These are phyloP conservation scores for Maniola hyperantus DNA, from an alignment of 2,888 invertebrate species.

Conservation along the genomic window DNA sequence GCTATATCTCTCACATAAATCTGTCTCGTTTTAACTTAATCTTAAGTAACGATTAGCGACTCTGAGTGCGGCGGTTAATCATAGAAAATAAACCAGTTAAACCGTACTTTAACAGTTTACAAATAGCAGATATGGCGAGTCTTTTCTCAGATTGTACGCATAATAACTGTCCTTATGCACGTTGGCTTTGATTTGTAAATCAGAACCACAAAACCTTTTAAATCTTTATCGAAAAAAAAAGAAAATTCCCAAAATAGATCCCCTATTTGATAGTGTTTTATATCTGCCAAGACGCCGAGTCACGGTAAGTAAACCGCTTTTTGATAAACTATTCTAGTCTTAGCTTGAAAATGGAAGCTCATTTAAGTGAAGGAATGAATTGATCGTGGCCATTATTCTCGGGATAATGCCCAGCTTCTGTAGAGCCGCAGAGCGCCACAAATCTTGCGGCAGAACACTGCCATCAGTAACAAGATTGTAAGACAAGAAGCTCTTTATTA, in stretches of 20 bases:
- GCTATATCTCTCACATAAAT: no score
- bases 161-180: no score
- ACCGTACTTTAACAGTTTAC: no score
- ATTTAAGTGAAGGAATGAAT: constrained; percentile 41
- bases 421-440: constrained; percentile 40
- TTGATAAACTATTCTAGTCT: constrained; percentile 34
- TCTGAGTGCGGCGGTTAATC: no score
- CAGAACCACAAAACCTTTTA: not conserved
- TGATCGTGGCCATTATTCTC: constrained; percentile 41
- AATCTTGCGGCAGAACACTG: constrained; percentile 36
- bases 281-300: constrained; percentile 10
- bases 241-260: not conserved
- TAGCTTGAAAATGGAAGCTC: constrained; percentile 38
- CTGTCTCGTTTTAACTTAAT: no score
- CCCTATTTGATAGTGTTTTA: not conserved
- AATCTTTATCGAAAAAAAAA: not conserved
- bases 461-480: constrained; percentile 37
- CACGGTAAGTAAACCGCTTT: constrained; percentile 25
- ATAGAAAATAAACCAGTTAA: no score
- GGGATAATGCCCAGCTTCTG: constrained; percentile 40
- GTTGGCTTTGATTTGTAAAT: no score
- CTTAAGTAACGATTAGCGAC: no score
- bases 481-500: constrained; percentile 35
- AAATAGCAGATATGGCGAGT: no score
- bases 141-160: no score